Evolutionary conservation across 2,888 invertebrate species (phyloP).

Genomic region (Amphipoea lucens): DNA sequence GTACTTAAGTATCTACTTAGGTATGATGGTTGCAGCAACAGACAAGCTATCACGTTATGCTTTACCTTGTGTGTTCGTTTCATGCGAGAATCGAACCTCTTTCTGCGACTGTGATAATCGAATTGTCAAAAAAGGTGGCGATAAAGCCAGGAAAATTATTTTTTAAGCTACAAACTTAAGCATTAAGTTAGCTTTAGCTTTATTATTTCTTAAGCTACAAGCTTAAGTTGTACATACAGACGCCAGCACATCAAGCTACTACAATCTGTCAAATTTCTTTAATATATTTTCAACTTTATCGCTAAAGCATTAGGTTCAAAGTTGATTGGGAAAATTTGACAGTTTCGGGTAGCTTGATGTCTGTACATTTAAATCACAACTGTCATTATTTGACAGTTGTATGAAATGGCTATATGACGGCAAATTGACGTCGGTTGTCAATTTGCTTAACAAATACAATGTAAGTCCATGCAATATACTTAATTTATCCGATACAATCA

Average conservation of each 20-base stretch:
- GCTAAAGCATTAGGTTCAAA: too few species aligned
- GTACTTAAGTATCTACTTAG: too few species aligned
- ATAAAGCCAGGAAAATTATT: neutral
- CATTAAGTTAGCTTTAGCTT: too few species aligned
- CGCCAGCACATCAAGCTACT: too few species aligned
- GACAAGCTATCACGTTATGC: neutral
- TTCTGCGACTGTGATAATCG: neutral
- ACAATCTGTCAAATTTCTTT: too few species aligned
- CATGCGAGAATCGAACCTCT: neutral
- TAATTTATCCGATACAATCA: too few species aligned
- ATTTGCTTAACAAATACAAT: neutral
- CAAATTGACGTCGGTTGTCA: neutral
- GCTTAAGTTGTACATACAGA: neutral
- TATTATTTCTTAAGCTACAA: too few species aligned
- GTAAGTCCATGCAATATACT: too few species aligned
- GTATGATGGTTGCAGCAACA: neutral
- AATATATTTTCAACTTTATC: too few species aligned
- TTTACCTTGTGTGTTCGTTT: neutral
- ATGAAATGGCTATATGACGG: neutral
- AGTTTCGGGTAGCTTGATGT: too few species aligned
- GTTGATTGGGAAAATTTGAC: too few species aligned
- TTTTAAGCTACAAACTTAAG: neutral
- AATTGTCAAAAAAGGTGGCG: neutral
- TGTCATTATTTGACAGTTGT: neutral
- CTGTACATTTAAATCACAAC: neutral